Evolutionary conservation across 2,113 vertebrate species (phyloP).

Genomic region (Promerops cafer): DNA sequence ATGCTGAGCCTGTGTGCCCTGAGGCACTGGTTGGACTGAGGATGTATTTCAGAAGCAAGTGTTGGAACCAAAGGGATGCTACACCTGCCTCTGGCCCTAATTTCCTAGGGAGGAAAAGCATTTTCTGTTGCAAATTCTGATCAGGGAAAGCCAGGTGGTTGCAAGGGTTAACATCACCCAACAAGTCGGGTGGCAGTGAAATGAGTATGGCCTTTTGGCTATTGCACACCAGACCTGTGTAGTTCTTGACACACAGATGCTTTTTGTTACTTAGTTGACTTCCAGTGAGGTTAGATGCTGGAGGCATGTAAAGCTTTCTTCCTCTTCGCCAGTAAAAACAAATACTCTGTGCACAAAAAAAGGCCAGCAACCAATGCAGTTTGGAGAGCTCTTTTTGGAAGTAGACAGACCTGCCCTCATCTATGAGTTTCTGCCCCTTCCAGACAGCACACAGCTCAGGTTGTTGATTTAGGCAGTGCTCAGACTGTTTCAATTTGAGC

Average conservation of each 20-base stretch:
- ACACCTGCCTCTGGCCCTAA: not conserved
- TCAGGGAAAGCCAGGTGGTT: fast-evolving
- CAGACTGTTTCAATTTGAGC: slow-evolving; percentile 23
- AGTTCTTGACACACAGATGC: slow-evolving; percentile 14
- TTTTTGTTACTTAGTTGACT: slow-evolving; percentile 16
- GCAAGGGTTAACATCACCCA: not conserved
- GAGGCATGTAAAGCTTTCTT: not conserved
- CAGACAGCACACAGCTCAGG: not conserved
- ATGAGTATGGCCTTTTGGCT: not conserved
- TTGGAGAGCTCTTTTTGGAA: not conserved
- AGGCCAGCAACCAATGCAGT: not conserved
- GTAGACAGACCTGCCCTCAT: not conserved
- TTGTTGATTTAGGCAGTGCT: slow-evolving; percentile 13
- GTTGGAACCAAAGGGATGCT: fast-evolving
- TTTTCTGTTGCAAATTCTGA: not conserved
- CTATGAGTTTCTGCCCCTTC: not conserved
- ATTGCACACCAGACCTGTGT: not conserved
- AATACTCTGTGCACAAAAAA: not conserved
- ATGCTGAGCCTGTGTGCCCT: not conserved
- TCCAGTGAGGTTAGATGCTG: not conserved
- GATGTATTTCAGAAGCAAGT: not conserved
- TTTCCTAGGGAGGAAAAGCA: not conserved
- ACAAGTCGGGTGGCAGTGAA: not conserved
- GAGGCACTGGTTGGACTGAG: not conserved
- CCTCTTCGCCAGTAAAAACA: not conserved